These are phyloP conservation scores for Sarcoramphus papa DNA, from an alignment of 2,797 vertebrate genomes.

Conservation along the genomic window DNA sequence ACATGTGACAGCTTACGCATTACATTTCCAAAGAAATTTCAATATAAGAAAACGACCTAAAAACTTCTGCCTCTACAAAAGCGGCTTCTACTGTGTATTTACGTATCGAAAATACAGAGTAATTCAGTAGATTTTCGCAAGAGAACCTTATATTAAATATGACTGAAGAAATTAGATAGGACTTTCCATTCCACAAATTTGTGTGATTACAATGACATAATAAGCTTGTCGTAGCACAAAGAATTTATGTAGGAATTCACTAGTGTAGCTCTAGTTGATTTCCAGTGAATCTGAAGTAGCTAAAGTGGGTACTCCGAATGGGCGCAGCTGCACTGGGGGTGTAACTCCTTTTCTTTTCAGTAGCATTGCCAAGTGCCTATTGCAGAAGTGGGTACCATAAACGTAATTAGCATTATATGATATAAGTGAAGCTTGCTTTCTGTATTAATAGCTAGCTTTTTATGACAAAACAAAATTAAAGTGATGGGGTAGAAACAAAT, in stretches of 20 bases:
- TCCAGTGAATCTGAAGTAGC: background rate
- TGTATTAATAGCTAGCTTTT: background rate
- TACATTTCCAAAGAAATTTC: background rate
- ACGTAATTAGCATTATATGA: background rate
- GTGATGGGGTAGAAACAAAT: background rate
- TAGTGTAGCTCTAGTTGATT: background rate
- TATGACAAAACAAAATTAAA: background rate
- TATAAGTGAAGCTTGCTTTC: background rate
- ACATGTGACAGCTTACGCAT: too few species aligned
- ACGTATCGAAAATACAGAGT: background rate
- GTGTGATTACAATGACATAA: background rate
- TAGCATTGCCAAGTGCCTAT: background rate
- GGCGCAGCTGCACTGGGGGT: background rate
- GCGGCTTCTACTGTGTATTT: background rate
- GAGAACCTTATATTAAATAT: background rate
- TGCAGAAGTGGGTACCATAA: background rate
- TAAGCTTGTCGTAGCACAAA: background rate
- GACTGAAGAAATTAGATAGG: background rate
- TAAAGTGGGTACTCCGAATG: background rate
- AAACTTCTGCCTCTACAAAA: background rate
- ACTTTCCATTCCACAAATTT: background rate
- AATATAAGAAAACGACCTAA: background rate
- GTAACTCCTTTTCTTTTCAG: background rate
- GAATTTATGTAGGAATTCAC: background rate
- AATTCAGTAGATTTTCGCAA: background rate